A percentile compares a stretch with the other conserved stretches of the same genome.
These are phyloP conservation scores for Drosophila peninsularis DNA, from an alignment of 2,888 invertebrate genomes.

Conservation along the genomic window DNA sequence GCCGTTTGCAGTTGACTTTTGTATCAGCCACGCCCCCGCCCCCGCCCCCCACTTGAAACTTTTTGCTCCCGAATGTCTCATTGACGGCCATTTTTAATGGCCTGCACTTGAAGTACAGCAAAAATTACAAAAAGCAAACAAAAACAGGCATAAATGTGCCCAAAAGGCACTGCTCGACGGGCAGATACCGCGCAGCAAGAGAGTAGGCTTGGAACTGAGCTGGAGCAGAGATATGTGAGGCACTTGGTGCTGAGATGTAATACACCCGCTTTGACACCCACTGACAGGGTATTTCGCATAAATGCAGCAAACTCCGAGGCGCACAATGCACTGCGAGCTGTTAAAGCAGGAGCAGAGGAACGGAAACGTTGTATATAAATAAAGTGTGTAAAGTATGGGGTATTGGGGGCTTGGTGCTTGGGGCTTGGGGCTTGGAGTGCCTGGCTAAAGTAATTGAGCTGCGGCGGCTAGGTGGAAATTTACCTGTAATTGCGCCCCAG, in stretches of 20 bases:
- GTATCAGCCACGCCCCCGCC: constrained; percentile 12
- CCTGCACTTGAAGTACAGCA: constrained; percentile 57
- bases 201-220: no score
- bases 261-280: background rate
- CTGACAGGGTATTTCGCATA: background rate
- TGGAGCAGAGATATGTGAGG: background rate
- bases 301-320: constrained; percentile 23
- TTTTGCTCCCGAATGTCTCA: constrained; percentile 71
- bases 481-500: constrained; percentile 60
- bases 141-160: constrained; percentile 28
- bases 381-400: background rate
- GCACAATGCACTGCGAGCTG: constrained; percentile 59
- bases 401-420: background rate
- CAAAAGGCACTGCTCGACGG: background rate
- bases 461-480: constrained; percentile 22
- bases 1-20: constrained; percentile 33
- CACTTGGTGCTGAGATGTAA: background rate
- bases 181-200: constrained; percentile 22
- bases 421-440: constrained; percentile 24
- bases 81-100: constrained; percentile 77
- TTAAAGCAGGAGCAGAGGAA: constrained; percentile 46
- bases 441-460: constrained; percentile 42
- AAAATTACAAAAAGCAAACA: constrained; percentile 46
- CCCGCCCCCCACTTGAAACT: constrained; percentile 43
- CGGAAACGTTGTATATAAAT: constrained; percentile 23